Evolutionary conservation across 2,113 vertebrate genomes (phyloP).

Genomic region (Hippopotamus amphibius): DNA sequence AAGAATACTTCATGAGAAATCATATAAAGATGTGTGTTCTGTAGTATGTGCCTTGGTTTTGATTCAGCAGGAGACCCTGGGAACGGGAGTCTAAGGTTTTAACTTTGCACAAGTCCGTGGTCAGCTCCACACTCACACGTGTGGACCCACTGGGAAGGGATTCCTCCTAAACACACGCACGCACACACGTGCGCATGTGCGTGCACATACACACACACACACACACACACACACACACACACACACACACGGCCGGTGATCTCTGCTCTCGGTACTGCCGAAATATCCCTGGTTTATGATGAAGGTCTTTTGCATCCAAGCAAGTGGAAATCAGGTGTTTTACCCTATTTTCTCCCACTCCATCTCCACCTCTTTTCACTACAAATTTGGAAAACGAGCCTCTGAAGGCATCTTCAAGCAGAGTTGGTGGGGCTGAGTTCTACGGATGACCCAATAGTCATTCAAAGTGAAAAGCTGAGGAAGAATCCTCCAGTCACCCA

Average conservation of each 20-base stretch:
- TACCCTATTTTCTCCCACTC: neutral
- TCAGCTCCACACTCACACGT: neutral
- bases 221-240: neutral
- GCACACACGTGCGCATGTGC: neutral
- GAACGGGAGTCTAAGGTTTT: neutral
- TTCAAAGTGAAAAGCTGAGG: neutral
- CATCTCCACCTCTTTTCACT: neutral
- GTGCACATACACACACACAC: neutral
- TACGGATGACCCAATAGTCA: neutral
- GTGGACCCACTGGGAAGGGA: neutral
- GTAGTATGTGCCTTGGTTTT: neutral
- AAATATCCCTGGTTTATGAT: conserved; percentile 1
- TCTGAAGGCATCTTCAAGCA: neutral
- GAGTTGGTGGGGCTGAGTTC: neutral
- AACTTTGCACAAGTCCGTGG: neutral
- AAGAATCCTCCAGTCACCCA: neutral
- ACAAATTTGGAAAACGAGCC: conserved; percentile 18
- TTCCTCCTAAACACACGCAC: neutral
- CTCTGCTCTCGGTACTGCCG: neutral
- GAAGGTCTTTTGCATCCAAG: conserved; percentile 13
- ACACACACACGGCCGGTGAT: neutral
- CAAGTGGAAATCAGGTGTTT: neutral
- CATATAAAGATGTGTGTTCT: neutral
- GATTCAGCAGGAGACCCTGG: neutral
- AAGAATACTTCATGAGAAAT: conserved; percentile 21